These are phyloP conservation scores for Emydoidea blandingii DNA, from an alignment of 2,797 vertebrate genomes.

Conservation along the genomic window DNA sequence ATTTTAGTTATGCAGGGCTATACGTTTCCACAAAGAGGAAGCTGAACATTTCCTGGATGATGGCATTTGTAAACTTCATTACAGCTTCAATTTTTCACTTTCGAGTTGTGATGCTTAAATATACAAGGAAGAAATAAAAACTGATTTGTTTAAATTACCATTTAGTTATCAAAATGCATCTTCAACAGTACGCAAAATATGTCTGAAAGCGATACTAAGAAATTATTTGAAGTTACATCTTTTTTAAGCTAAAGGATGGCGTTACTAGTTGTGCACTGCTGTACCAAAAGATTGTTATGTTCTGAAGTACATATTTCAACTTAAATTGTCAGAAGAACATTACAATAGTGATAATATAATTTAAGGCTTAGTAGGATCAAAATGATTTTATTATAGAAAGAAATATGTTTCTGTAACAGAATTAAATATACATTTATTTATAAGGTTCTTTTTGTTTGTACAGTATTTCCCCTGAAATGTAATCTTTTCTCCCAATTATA, in stretches of 20 bases:
- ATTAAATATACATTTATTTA: slow-evolving; percentile 13
- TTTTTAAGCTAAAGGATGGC: background rate
- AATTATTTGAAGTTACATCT: background rate
- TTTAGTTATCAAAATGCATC: background rate
- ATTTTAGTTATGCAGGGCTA: background rate
- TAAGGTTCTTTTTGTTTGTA: slow-evolving; percentile 10
- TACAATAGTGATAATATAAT: background rate
- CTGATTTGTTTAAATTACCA: background rate
- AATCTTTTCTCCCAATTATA: background rate
- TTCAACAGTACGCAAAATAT: background rate
- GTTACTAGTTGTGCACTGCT: background rate
- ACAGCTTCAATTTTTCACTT: background rate
- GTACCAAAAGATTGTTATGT: background rate
- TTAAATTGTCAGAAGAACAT: background rate
- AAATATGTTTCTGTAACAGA: slow-evolving; percentile 21
- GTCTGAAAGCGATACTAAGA: background rate
- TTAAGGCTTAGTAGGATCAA: slow-evolving; percentile 39
- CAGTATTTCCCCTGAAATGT: background rate
- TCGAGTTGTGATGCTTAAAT: background rate
- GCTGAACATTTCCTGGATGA: background rate
- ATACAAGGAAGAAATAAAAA: background rate
- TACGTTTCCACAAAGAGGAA: background rate
- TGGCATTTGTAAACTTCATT: background rate
- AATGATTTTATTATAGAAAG: slow-evolving; percentile 10
- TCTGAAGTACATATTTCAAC: background rate